Base-by-base conservation (phyloP, 2,113 vertebrate species). In the Corynorhinus townsendii region DNA sequence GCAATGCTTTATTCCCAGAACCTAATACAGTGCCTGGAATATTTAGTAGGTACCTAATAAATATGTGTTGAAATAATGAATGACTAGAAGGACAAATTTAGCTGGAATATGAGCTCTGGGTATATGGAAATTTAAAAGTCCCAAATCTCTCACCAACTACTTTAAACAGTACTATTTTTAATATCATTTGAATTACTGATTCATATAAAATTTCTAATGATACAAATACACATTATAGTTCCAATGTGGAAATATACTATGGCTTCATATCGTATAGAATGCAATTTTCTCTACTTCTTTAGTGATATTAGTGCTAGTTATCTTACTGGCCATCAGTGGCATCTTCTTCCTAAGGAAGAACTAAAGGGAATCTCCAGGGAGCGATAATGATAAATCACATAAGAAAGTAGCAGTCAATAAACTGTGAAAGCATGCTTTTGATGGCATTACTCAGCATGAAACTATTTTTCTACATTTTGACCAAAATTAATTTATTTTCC, bases 1-100 rank as follows among this genome's bases (percentile, higher is more conserved):
- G 82, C n/a, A 73, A 45, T 85, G 45, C 17, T 87, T 89, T 93
- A 59, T n/a, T 90, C 43, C 38, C 73, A 94, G 52, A 92, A 77
- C 20, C 3, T 49, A 73, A 38, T 83, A 69, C n/a, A 88, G 6
- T 87, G 28, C 38, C 79, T 95, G 64, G 22, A 0, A 79, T 93
- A 84, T 90, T 68, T 33, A 66, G 35, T 35, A 62, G 19, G 75
- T 45, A 72, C 24, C 76, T 68, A 66, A 54, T 92, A 84, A 92
- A 83, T 88, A 85, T 73, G 45, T 54, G 56, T 64, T 84, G 43
- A 85, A 71, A 89, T 81, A 86, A 64, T 81, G 72, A 86, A 85
- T 71, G 83, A 83, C 73, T 30, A 79, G n/a, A 79, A 83, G 26
- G n/a, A 84, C 49, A 91, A n/a, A 77, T 93, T 82, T 62, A 30